phyloP scores from a whole-genome alignment of 2,888 invertebrate species.

The Trissolcus japonicus region DNA sequence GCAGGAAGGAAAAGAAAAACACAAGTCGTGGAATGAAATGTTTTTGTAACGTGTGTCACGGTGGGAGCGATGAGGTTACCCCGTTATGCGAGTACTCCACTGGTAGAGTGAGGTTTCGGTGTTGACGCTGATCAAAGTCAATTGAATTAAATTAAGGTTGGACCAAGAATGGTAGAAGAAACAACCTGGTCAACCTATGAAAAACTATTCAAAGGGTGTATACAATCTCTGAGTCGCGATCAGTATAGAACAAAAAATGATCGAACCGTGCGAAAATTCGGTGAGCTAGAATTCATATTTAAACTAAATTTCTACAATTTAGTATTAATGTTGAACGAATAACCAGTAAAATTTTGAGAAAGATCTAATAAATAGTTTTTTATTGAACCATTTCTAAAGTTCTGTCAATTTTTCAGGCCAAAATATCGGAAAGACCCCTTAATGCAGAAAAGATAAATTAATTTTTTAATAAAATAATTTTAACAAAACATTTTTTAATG shows the following conservation, averaged over 20 bases:
- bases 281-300: background rate
- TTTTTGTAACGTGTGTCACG: conserved; percentile 54
- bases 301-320: no score
- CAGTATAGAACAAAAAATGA: no score
- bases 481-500: no score
- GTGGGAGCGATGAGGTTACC: conserved; percentile 39
- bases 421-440: no score
- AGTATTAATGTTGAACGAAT: no score
- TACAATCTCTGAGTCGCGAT: conserved; percentile 13
- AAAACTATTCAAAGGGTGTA: conserved; percentile 39
- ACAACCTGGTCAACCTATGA: conserved; percentile 25
- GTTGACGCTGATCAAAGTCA: conserved; percentile 54
- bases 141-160: conserved; percentile 53
- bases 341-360: no score
- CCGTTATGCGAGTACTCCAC: conserved; percentile 46
- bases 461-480: no score
- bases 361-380: no score
- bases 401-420: no score
- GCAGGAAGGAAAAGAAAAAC: conserved; percentile 40
- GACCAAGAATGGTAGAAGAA: conserved; percentile 28
- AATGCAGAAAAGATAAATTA: no score
- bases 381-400: no score
- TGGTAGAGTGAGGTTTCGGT: conserved; percentile 44
- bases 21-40: conserved; percentile 47
- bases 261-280: conserved; percentile 31